Conservation (phyloP, 1,140 invertebrate species). For the Hormaphis cornu region DNA sequence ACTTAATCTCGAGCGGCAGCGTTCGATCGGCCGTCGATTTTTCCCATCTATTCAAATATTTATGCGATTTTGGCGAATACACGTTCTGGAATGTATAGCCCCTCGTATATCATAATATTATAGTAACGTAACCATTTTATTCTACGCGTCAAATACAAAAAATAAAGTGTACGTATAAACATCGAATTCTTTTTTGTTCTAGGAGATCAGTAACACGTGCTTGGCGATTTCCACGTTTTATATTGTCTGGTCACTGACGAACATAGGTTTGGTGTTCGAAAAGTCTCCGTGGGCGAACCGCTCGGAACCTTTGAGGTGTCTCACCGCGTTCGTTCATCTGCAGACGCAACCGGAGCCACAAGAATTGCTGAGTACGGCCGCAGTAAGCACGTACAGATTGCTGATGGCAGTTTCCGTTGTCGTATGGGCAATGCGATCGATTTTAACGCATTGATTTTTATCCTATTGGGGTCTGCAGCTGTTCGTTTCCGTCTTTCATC, state of each 20-base stretch:
- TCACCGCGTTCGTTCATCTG: neutral
- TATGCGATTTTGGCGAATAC: no score
- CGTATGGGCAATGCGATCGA: neutral
- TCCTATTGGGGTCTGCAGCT: no score
- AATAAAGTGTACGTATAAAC: no score
- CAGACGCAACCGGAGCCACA: neutral
- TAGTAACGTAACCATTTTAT: no score
- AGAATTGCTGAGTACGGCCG: neutral
- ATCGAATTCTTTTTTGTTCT: neutral
- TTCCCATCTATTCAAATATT: no score
- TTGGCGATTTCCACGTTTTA: constrained; percentile 51
- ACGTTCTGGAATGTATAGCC: no score
- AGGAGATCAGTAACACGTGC: constrained; percentile 51
- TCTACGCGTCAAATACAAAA: no score
- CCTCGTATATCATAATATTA: no score
- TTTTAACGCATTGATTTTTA: neutral
- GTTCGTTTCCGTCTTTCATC: no score
- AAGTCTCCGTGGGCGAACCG: constrained; percentile 46
- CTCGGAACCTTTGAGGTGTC: constrained; percentile 50
- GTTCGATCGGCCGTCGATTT: no score
- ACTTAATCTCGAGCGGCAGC: no score
- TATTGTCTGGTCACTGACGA: constrained; percentile 54
- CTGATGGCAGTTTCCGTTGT: neutral
- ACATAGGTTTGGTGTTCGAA: constrained; percentile 62
- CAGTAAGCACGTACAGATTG: neutral